Percentiles rank a stretch among this genome's conserved stretches.
Evolutionary conservation across 2,113 vertebrate genomes (phyloP).

Genomic region (Casuarius casuarius): DNA sequence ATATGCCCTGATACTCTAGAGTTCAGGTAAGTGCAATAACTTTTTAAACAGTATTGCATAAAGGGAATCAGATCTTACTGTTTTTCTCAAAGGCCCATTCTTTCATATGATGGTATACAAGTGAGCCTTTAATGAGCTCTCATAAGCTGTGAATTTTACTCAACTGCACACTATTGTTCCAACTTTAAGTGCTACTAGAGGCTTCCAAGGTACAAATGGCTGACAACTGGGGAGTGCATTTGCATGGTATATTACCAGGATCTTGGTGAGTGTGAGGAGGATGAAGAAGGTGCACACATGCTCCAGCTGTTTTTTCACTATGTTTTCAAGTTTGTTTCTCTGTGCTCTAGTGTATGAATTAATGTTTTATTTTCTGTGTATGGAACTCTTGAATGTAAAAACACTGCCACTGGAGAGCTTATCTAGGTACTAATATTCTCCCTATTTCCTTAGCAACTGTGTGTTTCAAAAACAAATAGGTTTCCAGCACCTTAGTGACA

Average conservation of each 20-base stretch:
- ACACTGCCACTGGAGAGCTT: background rate
- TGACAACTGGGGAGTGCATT: background rate
- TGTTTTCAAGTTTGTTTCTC: background rate
- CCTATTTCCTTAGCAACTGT: background rate
- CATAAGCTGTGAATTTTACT: background rate
- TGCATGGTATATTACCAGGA: background rate
- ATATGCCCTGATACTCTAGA: background rate
- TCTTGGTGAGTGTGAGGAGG: background rate
- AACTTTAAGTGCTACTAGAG: background rate
- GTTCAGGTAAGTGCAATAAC: background rate
- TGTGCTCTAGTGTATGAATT: background rate
- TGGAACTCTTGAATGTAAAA: background rate
- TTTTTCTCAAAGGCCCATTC: background rate
- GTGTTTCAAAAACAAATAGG: background rate
- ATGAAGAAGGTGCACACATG: background rate
- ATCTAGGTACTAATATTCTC: background rate
- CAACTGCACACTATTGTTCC: background rate
- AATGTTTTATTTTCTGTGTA: background rate
- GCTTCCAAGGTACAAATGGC: background rate
- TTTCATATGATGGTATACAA: background rate
- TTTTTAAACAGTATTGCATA: background rate
- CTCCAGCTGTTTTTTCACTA: background rate
- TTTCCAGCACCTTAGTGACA: background rate
- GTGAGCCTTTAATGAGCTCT: background rate
- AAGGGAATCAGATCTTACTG: background rate